phyloP scores from a whole-genome alignment of 2,888 invertebrate species.

The Meghimatium bilineatum region DNA sequence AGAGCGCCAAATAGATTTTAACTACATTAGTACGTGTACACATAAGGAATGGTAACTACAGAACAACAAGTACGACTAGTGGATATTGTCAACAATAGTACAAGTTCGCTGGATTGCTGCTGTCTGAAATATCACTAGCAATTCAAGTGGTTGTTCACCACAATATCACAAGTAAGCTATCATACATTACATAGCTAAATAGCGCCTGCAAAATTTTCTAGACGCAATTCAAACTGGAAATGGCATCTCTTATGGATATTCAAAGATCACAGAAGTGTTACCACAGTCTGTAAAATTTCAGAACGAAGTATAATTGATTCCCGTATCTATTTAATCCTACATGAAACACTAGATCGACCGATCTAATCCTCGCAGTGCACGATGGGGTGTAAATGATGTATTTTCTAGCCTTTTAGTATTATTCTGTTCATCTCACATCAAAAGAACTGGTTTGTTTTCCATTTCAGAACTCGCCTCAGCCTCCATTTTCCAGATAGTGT shows the following conservation, averaged over 20 bases:
- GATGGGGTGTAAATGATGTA: not conserved
- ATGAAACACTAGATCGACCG: not conserved
- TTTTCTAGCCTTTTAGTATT: not conserved
- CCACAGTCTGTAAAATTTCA: not conserved
- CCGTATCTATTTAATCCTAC: not conserved
- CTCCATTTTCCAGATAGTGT: not conserved
- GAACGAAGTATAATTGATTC: not conserved
- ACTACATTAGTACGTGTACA: too few species aligned
- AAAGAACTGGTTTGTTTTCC: not conserved
- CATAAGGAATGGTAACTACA: too few species aligned
- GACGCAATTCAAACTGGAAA: not conserved
- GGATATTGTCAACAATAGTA: too few species aligned
- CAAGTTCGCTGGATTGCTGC: too few species aligned
- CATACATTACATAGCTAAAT: not conserved
- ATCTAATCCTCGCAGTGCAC: not conserved
- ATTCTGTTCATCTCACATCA: not conserved
- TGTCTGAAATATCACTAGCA: too few species aligned
- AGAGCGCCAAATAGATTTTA: too few species aligned
- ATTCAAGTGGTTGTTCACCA: too few species aligned
- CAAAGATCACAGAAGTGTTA: not conserved
- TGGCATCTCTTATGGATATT: not conserved
- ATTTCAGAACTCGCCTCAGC: not conserved
- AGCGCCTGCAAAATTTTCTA: not conserved
- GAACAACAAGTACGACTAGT: too few species aligned
- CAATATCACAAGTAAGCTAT: not conserved